A percentile compares a stretch with the other conserved stretches of the same genome.
phyloP scores from a whole-genome alignment of 2,888 invertebrate species.

The Eilema depressum region DNA sequence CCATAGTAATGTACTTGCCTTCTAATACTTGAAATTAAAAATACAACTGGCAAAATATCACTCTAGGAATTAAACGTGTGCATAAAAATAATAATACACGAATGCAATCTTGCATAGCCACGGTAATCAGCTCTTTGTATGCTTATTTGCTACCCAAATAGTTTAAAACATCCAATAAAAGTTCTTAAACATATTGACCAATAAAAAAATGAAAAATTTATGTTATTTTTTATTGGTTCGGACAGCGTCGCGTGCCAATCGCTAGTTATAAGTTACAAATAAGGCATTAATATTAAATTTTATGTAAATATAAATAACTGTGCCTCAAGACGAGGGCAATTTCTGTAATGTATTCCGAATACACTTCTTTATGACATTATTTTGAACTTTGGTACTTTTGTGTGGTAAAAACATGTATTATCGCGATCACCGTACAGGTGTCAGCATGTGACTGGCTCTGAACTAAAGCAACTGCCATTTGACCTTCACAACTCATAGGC shows the following conservation, averaged over 20 bases:
- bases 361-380: slow-evolving; percentile 30
- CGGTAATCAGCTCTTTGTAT: background rate
- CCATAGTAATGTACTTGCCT: no score
- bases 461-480: no score
- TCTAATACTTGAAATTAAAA: background rate
- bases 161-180: background rate
- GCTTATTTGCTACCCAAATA: background rate
- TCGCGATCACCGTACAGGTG: background rate
- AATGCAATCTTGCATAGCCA: background rate
- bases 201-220: slow-evolving; percentile 12
- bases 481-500: no score
- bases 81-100: background rate
- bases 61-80: background rate
- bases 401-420: background rate
- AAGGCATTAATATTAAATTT: slow-evolving; percentile 31
- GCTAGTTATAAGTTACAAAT: slow-evolving; percentile 15
- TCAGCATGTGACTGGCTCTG: no score
- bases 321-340: slow-evolving; percentile 21
- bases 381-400: slow-evolving; percentile 21
- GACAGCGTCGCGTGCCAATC: slow-evolving; percentile 21
- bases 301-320: slow-evolving; percentile 47
- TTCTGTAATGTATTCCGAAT: slow-evolving; percentile 36
- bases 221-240: slow-evolving; percentile 9
- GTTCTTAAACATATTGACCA: background rate
- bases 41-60: background rate